These are phyloP conservation scores for Florisuga fusca DNA, from an alignment of 2,797 vertebrate species.

Conservation along the genomic window DNA sequence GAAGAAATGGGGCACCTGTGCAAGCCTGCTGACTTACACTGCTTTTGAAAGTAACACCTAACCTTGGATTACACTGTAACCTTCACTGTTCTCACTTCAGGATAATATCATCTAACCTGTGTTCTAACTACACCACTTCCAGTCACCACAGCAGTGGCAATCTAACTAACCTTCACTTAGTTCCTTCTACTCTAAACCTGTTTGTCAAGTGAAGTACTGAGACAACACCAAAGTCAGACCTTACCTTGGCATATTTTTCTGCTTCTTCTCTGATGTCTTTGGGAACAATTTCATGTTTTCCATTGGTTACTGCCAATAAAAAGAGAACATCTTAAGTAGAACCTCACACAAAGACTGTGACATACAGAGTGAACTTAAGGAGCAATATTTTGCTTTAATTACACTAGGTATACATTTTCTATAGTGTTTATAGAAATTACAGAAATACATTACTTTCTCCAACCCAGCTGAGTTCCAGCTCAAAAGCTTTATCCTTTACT, in stretches of 20 bases:
- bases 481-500: slow-evolving; percentile 98
- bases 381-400: not conserved
- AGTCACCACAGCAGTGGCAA: not conserved
- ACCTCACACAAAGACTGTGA: not conserved
- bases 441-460: slow-evolving; percentile 88
- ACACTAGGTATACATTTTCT: not conserved
- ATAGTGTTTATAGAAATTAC: not conserved
- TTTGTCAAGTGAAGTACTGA: not conserved
- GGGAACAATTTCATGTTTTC: slow-evolving; percentile 95
- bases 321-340: not conserved
- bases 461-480: slow-evolving; percentile 98
- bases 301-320: slow-evolving; percentile 90
- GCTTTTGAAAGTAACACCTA: not conserved
- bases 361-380: not conserved
- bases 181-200: not conserved
- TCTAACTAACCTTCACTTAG: not conserved
- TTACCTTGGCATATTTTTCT: slow-evolving; percentile 98
- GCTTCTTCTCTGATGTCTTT: slow-evolving; percentile 95
- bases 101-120: fast-evolving
- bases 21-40: not conserved
- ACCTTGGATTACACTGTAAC: not conserved
- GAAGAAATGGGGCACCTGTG: not conserved
- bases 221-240: not conserved
- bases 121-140: not conserved
- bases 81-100: not conserved